Base-by-base conservation (phyloP, 37 sponge, comb jelly and placozoan genomes). In the Beroe ovata region DNA sequence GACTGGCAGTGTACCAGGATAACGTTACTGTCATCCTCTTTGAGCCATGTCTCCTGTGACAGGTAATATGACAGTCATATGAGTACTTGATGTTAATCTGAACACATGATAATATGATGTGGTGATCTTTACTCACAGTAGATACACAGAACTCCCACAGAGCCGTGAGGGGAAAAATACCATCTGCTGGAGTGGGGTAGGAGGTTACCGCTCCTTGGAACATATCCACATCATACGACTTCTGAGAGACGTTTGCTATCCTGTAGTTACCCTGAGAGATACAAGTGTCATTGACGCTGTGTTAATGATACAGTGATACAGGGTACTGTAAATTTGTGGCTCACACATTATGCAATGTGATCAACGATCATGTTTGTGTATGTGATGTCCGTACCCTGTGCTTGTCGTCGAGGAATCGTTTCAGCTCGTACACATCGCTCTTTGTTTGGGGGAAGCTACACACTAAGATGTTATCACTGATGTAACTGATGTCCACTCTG, bases 391-490 rank as follows among this genome's bases (percentile, higher is more conserved):
- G 1, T 40, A 77, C 84, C 47, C 33, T 77, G 84, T 77, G 84
- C 33, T 77, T 77, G 28, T 77, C 84, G 54, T 77, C 84, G 36
- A 77, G 26, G 54, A 77, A 77, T 38, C 84, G 35, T 36, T 77
- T 77, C 28, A 77, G 84, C 47, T 77, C 84, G 84, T 77, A 77
- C 22, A 77, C 84, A 36, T 77, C 84, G 33, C 84, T 77, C 23
- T 35, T 30, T 21, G 47, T 77, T 25, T 30, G 84, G 6, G 84
- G 84, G 84, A 77, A 77, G 54, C 84, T 77, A 41, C 84, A 77
- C 84, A 77, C 84, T 3, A 77, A 25, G 38, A 77, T 39, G 84
- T 77, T 77, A 36, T 77, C 84, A 11, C 38, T 77, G 33, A 77
- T 77, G 54, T 77, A 77, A 19, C 84, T 77, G 28, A 77, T 35